Evolutionary conservation across 2,888 invertebrate genomes (phyloP), one percentile per base, ranked within the genome.

Genomic region (Endomychus coccineus): DNA sequence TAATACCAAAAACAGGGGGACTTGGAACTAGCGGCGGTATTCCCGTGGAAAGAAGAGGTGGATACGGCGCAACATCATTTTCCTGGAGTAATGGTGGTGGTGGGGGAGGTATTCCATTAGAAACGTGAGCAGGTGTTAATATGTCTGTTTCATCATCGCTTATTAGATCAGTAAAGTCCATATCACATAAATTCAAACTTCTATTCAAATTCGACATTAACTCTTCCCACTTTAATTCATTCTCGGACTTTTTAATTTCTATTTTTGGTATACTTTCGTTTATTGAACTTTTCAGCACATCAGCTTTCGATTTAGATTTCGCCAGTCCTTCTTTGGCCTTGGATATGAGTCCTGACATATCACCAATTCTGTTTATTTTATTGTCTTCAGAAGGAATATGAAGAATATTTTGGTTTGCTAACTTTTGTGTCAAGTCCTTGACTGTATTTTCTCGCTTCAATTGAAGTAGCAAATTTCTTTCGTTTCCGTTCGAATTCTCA

Each of bases 211-310:
- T 80, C 22, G 81, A 78, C 32, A 84, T 80, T 43, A 96, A 66
- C 57, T 90, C 88, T 58, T 96, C 95, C 96, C 97, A 97, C 56
- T 94, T 89, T 2, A 95, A 66, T 56, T 96, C 95, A 56, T 88
- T 90, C 66, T 94, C 94, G 0, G 90, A 85, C 59, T 91, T 86
- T 64, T 89, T 89, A 17, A 78, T 71, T 59, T 87, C 85, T 16
- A 52, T 46, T 34, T 68, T 55, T 49, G 75, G 75, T 52, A 71
- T 68, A 53, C 71, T 79, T 58, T 80, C 85, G 47, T 72, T 71
- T 1, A 82, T 74, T 40, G 85, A 75, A 59, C 80, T 78, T 67
- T 83, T 77, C 52, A 81, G 63, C 38, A 79, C 77, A 68, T 83
- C 87, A 68, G 69, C 82, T 67, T 85, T 85, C 43, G 84, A 85